Percentiles rank a stretch among this genome's conserved stretches.
Conservation (phyloP, 2,797 vertebrate species). For the Anas acuta region DNA sequence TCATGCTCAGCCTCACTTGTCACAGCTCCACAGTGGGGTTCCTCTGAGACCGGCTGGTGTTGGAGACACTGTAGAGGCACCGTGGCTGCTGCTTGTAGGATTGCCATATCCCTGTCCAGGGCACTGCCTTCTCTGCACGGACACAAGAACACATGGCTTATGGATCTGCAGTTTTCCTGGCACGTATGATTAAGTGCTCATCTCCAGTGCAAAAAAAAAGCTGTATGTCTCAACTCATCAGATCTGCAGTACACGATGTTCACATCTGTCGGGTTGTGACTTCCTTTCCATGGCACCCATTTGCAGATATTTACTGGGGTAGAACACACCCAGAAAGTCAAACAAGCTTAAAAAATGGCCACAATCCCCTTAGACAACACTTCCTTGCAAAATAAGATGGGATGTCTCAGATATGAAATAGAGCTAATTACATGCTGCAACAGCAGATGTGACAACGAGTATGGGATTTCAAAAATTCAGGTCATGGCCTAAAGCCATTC, state of each 20-base stretch:
- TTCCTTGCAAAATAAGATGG: neutral
- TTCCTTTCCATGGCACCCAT: neutral
- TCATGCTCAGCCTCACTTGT: neutral
- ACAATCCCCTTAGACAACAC: neutral
- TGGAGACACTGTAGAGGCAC: neutral
- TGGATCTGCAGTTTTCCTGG: neutral
- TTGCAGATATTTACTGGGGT: neutral
- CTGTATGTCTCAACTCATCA: neutral
- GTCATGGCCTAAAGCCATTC: neutral
- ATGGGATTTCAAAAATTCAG: neutral
- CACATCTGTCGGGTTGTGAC: neutral
- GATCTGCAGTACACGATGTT: neutral
- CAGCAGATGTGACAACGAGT: rapidly evolving
- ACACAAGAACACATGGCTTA: neutral
- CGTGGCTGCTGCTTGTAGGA: neutral
- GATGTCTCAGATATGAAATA: neutral
- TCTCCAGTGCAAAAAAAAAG: neutral
- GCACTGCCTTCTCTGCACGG: neutral
- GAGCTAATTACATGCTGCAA: neutral
- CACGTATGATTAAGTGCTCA: rapidly evolving
- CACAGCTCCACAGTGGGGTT: neutral
- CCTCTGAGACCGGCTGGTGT: neutral
- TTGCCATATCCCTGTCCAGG: neutral
- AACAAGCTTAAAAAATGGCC: neutral
- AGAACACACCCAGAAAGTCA: neutral